Conservation (phyloP, 2,797 vertebrate species). For the Pseudotriccus pelzelni region DNA sequence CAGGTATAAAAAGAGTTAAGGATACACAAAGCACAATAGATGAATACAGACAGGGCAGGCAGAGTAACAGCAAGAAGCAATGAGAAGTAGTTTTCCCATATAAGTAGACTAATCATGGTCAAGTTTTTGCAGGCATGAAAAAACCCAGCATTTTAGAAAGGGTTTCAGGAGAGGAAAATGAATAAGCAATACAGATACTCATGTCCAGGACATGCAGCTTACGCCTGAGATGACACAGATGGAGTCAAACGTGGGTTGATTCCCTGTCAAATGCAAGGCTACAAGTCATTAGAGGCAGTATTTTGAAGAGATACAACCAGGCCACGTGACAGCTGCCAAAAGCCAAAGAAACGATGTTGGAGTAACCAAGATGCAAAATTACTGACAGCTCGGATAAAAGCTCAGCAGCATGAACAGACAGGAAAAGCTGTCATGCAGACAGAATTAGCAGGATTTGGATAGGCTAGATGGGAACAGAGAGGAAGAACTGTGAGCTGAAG, state of each 20-base stretch:
- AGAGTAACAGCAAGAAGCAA: slow-evolving; percentile 2
- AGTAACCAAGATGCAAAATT: slow-evolving; percentile 6
- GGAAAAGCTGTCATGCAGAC: slow-evolving; percentile 2
- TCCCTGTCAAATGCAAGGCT: background rate
- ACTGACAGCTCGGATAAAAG: background rate
- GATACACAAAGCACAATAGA: background rate
- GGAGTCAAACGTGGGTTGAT: background rate
- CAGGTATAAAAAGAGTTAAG: background rate
- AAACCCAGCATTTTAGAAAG: background rate
- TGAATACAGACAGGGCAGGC: background rate
- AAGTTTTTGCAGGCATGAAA: background rate
- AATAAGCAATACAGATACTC: background rate
- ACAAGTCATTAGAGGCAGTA: background rate
- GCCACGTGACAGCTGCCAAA: background rate
- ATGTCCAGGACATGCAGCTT: background rate
- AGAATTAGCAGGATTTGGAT: background rate
- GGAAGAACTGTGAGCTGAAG: background rate
- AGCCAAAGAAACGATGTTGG: background rate
- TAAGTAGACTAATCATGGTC: background rate
- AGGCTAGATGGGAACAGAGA: background rate
- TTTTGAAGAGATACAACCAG: background rate
- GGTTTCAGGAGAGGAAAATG: background rate
- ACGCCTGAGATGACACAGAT: background rate
- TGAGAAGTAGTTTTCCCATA: background rate
- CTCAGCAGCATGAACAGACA: background rate